Evolutionary conservation across 2,797 vertebrate genomes (phyloP).

Genomic region (Smutsia gigantea): DNA sequence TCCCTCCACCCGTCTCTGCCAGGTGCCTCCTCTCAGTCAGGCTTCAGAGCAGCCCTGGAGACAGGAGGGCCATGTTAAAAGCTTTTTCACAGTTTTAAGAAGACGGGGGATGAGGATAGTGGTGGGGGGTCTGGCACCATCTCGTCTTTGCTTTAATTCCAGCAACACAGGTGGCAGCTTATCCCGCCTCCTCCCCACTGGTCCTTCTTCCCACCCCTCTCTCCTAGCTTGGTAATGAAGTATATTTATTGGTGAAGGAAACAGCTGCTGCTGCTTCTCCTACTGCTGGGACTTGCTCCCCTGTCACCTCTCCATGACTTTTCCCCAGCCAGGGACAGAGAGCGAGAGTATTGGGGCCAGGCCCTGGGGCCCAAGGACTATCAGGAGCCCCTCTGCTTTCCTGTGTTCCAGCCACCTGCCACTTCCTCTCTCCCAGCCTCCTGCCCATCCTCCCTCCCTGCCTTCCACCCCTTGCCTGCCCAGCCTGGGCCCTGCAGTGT

Average conservation of each 20-base stretch:
- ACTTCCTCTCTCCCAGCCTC: constrained; percentile 45
- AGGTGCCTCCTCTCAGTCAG: constrained; percentile 81
- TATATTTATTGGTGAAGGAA: constrained; percentile 87
- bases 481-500: constrained; percentile 77
- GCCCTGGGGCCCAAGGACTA: constrained; percentile 64
- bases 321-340: constrained; percentile 68
- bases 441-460: background rate
- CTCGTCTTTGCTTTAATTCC: constrained; percentile 78
- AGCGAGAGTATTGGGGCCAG: constrained; percentile 52
- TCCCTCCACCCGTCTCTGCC: constrained; percentile 68
- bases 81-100: constrained; percentile 82
- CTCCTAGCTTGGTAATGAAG: constrained; percentile 83
- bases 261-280: constrained; percentile 81
- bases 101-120: constrained; percentile 55
- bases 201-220: constrained; percentile 55
- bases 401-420: constrained; percentile 71
- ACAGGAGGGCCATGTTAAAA: constrained; percentile 79
- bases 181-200: constrained; percentile 64
- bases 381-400: constrained; percentile 71
- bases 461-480: constrained; percentile 33
- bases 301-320: constrained; percentile 76
- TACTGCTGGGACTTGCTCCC: constrained; percentile 79
- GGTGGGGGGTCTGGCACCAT: constrained; percentile 78
- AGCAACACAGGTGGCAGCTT: constrained; percentile 79
- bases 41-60: constrained; percentile 80